These are phyloP conservation scores for Lordiphosa collinella DNA, from an alignment of 1,140 invertebrate species.

Conservation along the genomic window DNA sequence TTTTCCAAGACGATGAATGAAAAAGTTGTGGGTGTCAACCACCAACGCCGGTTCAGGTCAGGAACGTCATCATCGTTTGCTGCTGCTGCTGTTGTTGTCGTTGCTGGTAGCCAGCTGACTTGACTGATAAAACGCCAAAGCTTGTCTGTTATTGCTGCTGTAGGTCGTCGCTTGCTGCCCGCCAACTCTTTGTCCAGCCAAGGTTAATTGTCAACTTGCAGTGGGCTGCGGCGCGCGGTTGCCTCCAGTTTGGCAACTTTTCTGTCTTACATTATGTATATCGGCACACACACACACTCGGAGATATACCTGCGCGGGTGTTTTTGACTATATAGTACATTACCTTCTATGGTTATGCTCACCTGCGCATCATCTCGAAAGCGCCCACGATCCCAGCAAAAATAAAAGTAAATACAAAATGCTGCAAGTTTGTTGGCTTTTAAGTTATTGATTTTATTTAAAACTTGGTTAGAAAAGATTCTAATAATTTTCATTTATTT, in stretches of 20 bases:
- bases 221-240: constrained; percentile 44
- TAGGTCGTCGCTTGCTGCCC: constrained; percentile 66
- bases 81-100: constrained; percentile 19
- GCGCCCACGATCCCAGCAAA: constrained; percentile 33
- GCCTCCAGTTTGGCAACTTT: constrained; percentile 49
- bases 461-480: not conserved
- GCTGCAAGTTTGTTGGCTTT: constrained; percentile 53
- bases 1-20: constrained; percentile 57
- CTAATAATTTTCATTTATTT: constrained; percentile 11
- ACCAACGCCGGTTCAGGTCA: constrained; percentile 73
- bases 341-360: constrained; percentile 64
- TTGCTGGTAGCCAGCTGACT: constrained; percentile 42
- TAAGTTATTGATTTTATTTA: constrained; percentile 14
- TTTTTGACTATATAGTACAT: constrained; percentile 60
- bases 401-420: constrained; percentile 18
- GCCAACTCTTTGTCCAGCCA: constrained; percentile 71
- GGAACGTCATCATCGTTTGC: constrained; percentile 27
- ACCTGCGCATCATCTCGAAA: constrained; percentile 62
- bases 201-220: constrained; percentile 69
- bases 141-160: constrained; percentile 49
- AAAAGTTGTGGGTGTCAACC: constrained; percentile 69
- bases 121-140: constrained; percentile 50
- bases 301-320: constrained; percentile 52
- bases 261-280: constrained; percentile 44
- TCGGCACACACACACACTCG: constrained; percentile 4